These are phyloP conservation scores for Atethmia centrago DNA, from an alignment of 2,888 invertebrate species.

Conservation along the genomic window DNA sequence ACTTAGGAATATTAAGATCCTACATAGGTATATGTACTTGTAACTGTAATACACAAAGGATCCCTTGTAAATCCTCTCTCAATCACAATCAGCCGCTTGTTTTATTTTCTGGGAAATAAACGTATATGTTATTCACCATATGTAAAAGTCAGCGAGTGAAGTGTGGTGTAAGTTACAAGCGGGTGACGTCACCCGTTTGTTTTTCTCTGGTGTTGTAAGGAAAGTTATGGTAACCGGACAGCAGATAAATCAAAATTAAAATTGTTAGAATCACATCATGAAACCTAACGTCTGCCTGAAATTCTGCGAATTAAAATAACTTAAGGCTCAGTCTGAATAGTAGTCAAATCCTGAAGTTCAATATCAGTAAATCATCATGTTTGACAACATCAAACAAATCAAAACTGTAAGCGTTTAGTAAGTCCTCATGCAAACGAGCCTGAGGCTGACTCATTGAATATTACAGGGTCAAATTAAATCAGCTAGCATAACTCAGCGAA, in stretches of 20 bases:
- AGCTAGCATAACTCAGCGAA: too few relatives aligned
- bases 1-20: slow-evolving; percentile 53
- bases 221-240: too few relatives aligned
- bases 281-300: too few relatives aligned
- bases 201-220: background rate
- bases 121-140: slow-evolving; percentile 72
- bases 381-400: background rate
- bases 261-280: too few relatives aligned
- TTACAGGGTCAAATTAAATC: too few relatives aligned
- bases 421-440: too few relatives aligned
- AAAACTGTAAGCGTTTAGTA: too few relatives aligned
- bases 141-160: slow-evolving; percentile 66
- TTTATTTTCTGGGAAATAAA: slow-evolving; percentile 70
- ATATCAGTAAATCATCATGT: background rate
- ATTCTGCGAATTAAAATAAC: too few relatives aligned
- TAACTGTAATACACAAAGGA: slow-evolving; percentile 21
- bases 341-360: background rate
- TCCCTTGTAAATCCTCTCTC: slow-evolving; percentile 53
- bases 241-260: too few relatives aligned
- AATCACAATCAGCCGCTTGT: slow-evolving; percentile 71
- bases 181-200: too few relatives aligned
- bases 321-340: background rate
- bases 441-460: too few relatives aligned
- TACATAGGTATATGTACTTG: slow-evolving; percentile 32
- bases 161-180: slow-evolving; percentile 40